Conservation (phyloP, 53 echinoderm and acorn worm genomes). For the Holothuria scabra region DNA sequence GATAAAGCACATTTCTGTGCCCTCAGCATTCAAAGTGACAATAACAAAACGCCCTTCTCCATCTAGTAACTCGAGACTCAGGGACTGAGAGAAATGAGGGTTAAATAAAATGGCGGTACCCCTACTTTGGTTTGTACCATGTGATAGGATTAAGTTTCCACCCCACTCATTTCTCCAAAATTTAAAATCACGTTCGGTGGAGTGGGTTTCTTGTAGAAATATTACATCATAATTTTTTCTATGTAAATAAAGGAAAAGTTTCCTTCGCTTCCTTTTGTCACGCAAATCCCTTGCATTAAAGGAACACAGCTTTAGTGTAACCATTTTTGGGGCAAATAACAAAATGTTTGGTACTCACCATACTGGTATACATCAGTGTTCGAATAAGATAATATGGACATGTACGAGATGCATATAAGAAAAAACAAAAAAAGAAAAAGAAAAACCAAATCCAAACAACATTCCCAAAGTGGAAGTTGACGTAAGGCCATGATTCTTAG, state of each 20-base stretch:
- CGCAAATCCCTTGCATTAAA: neutral
- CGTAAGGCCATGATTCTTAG: constrained; percentile 7
- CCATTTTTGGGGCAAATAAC: neutral
- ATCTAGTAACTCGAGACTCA: too few species aligned
- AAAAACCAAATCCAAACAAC: constrained; percentile 15
- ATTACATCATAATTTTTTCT: neutral
- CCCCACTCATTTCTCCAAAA: constrained; percentile 1
- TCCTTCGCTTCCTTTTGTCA: constrained; percentile 8
- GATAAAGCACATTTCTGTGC: too few species aligned
- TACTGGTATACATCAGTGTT: too few species aligned
- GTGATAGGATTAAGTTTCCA: neutral
- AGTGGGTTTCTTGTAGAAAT: too few species aligned
- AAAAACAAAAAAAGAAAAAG: too few species aligned
- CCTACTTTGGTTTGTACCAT: too few species aligned
- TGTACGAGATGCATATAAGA: constrained; percentile 5
- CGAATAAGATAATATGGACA: neutral
- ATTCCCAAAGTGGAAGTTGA: neutral
- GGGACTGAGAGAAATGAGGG: neutral
- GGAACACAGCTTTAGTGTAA: too few species aligned
- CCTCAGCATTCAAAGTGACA: neutral
- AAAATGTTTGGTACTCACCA: constrained; percentile 7
- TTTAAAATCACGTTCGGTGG: neutral
- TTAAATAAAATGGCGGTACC: constrained; percentile 19
- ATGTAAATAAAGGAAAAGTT: neutral
- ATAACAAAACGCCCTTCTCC: neutral